Conservation (phyloP, 2,888 invertebrate genomes). For the Vesta saturnalis region DNA sequence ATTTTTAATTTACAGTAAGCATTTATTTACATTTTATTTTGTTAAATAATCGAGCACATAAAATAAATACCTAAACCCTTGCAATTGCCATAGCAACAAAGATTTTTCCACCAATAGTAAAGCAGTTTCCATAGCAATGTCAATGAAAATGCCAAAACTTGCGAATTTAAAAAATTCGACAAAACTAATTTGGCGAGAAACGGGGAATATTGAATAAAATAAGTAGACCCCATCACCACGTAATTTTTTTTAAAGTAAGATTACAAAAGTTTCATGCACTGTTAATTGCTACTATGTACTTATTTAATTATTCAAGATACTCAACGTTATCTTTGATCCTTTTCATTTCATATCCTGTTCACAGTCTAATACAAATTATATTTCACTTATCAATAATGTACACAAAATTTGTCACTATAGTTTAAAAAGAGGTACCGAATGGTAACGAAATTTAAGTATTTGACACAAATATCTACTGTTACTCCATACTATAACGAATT, state of each 20-base stretch:
- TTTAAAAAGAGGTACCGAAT: neutral
- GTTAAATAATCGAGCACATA: neutral
- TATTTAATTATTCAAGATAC: constrained; percentile 8
- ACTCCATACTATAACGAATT: constrained; percentile 8
- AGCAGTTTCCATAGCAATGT: constrained; percentile 10
- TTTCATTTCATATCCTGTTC: constrained; percentile 8
- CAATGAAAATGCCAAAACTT: constrained; percentile 6
- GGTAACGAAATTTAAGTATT: neutral
- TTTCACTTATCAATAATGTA: neutral
- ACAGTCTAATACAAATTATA: too few relatives aligned
- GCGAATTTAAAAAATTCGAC: neutral
- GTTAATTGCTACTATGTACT: neutral
- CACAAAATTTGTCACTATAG: neutral
- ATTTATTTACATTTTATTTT: constrained; percentile 2
- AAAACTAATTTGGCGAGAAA: neutral
- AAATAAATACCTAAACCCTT: constrained; percentile 8
- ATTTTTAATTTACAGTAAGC: neutral
- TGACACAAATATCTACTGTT: neutral
- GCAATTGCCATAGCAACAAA: constrained; percentile 5
- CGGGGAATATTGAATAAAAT: neutral
- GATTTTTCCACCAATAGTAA: constrained; percentile 12
- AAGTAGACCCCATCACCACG: neutral
- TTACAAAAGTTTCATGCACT: neutral
- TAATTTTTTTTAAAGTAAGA: neutral
- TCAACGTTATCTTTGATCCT: constrained; percentile 11